phyloP scores from a whole-genome alignment of 2,113 vertebrate genomes.

The Cinclus mexicanus region DNA sequence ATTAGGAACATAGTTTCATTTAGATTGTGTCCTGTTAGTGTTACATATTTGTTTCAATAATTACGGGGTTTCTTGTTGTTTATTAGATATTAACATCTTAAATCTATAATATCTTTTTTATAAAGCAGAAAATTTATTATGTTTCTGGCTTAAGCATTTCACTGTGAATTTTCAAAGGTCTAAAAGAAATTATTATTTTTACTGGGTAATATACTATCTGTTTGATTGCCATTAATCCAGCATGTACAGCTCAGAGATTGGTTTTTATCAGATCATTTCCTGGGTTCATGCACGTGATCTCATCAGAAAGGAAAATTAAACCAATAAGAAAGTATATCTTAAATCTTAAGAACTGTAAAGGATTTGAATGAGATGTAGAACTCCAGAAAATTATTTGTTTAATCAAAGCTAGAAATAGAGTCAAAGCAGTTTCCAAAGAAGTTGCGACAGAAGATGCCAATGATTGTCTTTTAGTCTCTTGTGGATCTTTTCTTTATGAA shows the following conservation, averaged over 20 bases:
- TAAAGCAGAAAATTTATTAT: background rate
- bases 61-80: background rate
- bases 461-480: background rate
- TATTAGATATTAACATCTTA: background rate
- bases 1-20: background rate
- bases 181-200: background rate
- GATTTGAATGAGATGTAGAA: background rate
- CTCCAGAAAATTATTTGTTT: background rate
- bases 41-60: background rate
- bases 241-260: background rate
- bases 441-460: background rate
- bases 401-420: background rate
- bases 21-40: background rate
- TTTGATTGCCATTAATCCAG: background rate
- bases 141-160: background rate
- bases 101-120: background rate
- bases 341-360: background rate
- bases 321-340: background rate
- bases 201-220: background rate
- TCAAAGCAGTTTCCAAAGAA: background rate
- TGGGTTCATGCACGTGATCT: background rate
- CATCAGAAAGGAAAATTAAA: background rate
- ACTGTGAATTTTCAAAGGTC: background rate
- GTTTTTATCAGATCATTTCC: background rate
- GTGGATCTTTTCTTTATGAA: background rate